Evolutionary conservation across 1,140 invertebrate genomes (phyloP).

Genomic region (Hyles vespertilio): DNA sequence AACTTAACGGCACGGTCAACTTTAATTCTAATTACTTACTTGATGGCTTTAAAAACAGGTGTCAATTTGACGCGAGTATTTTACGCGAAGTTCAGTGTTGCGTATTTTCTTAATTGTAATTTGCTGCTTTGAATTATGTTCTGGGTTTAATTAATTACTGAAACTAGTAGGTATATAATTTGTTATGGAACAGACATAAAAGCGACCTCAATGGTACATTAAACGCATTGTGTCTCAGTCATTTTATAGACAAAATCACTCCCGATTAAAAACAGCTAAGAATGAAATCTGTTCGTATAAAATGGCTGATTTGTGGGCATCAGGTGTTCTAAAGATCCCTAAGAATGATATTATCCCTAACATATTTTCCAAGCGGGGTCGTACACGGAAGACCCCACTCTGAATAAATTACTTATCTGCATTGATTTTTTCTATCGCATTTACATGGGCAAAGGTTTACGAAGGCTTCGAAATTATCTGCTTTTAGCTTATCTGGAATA

Average conservation of each 20-base stretch:
- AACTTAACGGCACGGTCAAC: slow-evolving; percentile 22
- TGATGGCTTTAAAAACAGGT: slow-evolving; percentile 38
- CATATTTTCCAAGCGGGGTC: slow-evolving; percentile 54
- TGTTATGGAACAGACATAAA: too few relatives aligned
- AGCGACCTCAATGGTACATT: too few relatives aligned
- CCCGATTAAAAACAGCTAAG: background rate
- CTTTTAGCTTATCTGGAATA: slow-evolving; percentile 12
- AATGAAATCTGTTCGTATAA: background rate
- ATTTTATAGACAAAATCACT: too few relatives aligned
- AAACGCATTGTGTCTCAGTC: too few relatives aligned
- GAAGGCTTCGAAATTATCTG: slow-evolving; percentile 13
- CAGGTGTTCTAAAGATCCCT: slow-evolving; percentile 63
- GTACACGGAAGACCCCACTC: slow-evolving; percentile 43
- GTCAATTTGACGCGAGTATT: slow-evolving; percentile 23
- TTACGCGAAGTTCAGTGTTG: background rate
- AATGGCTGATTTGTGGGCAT: slow-evolving; percentile 38
- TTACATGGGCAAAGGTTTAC: slow-evolving; percentile 17
- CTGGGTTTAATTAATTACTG: too few relatives aligned
- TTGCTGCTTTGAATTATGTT: too few relatives aligned
- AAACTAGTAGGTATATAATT: too few relatives aligned
- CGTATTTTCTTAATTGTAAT: background rate
- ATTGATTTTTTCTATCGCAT: slow-evolving; percentile 38
- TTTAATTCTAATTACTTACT: slow-evolving; percentile 38
- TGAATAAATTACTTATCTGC: slow-evolving; percentile 61
- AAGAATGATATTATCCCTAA: slow-evolving; percentile 61